phyloP scores from a whole-genome alignment of 2,888 invertebrate species.

The Cerceris ruficornis region DNA sequence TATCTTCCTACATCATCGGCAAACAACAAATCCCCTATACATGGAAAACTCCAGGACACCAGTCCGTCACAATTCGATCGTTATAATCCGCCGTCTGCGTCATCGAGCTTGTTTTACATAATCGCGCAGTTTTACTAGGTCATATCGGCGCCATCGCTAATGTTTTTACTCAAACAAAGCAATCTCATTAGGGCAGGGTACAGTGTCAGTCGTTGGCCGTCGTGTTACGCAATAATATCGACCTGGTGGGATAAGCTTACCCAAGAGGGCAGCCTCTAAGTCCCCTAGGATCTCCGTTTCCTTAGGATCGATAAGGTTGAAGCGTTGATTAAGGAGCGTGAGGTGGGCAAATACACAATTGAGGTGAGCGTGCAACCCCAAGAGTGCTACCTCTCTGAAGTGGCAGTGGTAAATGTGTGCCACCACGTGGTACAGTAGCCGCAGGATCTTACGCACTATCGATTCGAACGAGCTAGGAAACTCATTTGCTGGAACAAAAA shows the following conservation, averaged over 20 bases:
- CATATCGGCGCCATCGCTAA: constrained; percentile 14
- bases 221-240: constrained; percentile 33
- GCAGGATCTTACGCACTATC: constrained; percentile 97
- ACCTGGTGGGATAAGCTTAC: constrained; percentile 64
- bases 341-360: constrained; percentile 99
- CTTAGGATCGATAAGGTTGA: constrained; percentile 96
- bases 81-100: constrained; percentile 1
- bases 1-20: too few relatives aligned
- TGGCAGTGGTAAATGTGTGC: constrained; percentile 99
- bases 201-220: neutral
- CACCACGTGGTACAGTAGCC: constrained; percentile 98
- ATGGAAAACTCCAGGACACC: too few relatives aligned
- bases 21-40: too few relatives aligned
- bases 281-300: constrained; percentile 97
- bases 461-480: constrained; percentile 97
- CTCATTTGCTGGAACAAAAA: constrained; percentile 88
- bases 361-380: constrained; percentile 97
- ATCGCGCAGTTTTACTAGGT: constrained; percentile 22
- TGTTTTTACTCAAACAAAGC: constrained; percentile 14
- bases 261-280: constrained; percentile 90
- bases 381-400: constrained; percentile 96
- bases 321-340: constrained; percentile 92
- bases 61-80: neutral
- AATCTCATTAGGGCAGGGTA: constrained; percentile 27
- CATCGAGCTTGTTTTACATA: constrained; percentile 14